Conservation (phyloP, 2,797 vertebrate species). For the Iguana delicatissima region DNA sequence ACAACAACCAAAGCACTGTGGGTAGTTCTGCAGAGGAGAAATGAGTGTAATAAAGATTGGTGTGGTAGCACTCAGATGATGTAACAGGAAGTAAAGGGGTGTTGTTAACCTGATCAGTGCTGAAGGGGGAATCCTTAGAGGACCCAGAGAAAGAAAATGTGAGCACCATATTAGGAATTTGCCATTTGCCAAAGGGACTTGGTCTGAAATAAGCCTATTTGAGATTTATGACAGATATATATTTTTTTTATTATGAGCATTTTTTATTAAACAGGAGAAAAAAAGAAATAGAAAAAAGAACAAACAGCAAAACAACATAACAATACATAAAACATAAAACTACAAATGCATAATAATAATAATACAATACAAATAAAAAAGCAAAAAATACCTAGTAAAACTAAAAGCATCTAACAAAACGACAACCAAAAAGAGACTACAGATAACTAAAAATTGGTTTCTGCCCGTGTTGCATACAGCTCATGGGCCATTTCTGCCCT, state of each 20-base stretch:
- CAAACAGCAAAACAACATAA: too few species aligned
- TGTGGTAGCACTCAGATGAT: background rate
- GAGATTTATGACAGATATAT: background rate
- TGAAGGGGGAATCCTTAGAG: background rate
- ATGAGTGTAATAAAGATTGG: conserved; percentile 3
- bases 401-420: too few species aligned
- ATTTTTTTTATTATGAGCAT: background rate
- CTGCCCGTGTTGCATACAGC: too few species aligned
- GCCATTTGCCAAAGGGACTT: background rate
- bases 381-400: too few species aligned
- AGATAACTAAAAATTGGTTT: too few species aligned
- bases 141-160: background rate
- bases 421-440: too few species aligned
- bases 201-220: background rate
- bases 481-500: too few species aligned
- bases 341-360: too few species aligned
- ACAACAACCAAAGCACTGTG: background rate
- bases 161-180: background rate
- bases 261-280: too few species aligned
- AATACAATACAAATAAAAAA: too few species aligned
- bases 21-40: background rate
- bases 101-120: background rate
- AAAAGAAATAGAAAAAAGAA: too few species aligned
- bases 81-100: background rate
- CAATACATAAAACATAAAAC: too few species aligned